Base-by-base conservation (phyloP, 37 sponge, comb jelly and placozoan genomes). In the Aphrocallistes beatrix region DNA sequence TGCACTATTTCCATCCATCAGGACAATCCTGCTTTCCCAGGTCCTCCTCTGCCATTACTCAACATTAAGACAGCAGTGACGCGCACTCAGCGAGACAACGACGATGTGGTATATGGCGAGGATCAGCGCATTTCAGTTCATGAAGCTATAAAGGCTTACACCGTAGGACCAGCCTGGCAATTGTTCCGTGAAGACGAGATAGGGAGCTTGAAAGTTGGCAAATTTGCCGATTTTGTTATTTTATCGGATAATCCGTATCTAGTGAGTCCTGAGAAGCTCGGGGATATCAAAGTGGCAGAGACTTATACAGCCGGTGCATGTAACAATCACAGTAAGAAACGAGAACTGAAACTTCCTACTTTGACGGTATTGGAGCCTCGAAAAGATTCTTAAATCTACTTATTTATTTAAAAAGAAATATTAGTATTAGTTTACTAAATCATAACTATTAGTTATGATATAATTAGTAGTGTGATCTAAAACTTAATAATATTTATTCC, bases 131-230 rank as follows among this genome's bases (percentile, higher is more conserved):
- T 87, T 49, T 39, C 75, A 0, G 45, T 87, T 30, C 85, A 87
- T 9, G 88, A 91, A 10, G 92, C 89, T 25, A 38, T 89, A 28
- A 91, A 89, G 40, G 92, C 89, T 1, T 91, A 84, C 82, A 91
- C 91, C 9, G 89, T 86, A 38, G 36, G 81, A 47, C 81, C 91
- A 19, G 91, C 91, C 37, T 89, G 87, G 85, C 91, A 91, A 85
- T 83, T 91, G 47, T 81, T 51, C 40, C 51, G 38, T 19, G 91
- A 91, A 51, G 36, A 86, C 17, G 48, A 89, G 38, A 42, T 91
- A n/a, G 91, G 91, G 0, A 89, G 88, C 60, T 37, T 91, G 40
- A 87, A 86, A 51, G 92, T 91, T 51, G 92, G 92, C 19, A 91
- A 91, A 47, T n/a, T 87, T 13, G 92, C 92, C 19, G 92, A 91